Evolutionary conservation across 2,113 vertebrate species (phyloP), one percentile per base, ranked within the genome.

Genomic region (Corapipo altera): DNA sequence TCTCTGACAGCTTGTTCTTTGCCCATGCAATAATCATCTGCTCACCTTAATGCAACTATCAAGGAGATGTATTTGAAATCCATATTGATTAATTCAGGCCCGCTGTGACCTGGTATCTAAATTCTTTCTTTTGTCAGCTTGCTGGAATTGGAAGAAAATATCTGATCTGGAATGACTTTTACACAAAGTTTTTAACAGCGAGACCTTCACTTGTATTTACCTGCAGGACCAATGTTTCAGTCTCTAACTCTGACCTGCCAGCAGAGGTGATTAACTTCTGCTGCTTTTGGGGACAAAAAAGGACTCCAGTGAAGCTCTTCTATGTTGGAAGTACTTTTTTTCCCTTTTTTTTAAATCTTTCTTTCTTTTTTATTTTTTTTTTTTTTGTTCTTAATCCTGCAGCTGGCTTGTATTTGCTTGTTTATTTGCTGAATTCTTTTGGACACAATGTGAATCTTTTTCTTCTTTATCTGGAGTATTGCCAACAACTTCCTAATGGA

Each of bases 21-120:
- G 17, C 54, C 85, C 24, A 33, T 82, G 51, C 58, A 67, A 28
- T 80, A 90, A 94, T 43, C 78, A 43, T 33, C 19, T 93, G 33
- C 85, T 66, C 33, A 76, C 93, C 92, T 77, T 37, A 48, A 39
- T 65, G 70, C 44, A 61, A 24, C 89, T 65, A 79, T 52, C 30
- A 43, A 0, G 1, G 20, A 93, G 67, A 39, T 33, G 48, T 62
- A 58, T 55, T 76, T 95, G 73, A 96, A 93, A 91, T 91, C 80
- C 89, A 83, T 78, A 73, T 77, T 72, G 72, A 94, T 93, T 90
- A 90, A 91, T 88, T 83, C 58, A n/a, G 69, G 46, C 70, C 86
- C 2, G 22, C 82, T 91, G 94, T 85, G 89, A 48, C 58, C 94
- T 58, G 73, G 44, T 71, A 61, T 49, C 58, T 78, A 96, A 88